Conservation (phyloP, 1,140 invertebrate genomes). For the Vollenhovia emeryi region DNA sequence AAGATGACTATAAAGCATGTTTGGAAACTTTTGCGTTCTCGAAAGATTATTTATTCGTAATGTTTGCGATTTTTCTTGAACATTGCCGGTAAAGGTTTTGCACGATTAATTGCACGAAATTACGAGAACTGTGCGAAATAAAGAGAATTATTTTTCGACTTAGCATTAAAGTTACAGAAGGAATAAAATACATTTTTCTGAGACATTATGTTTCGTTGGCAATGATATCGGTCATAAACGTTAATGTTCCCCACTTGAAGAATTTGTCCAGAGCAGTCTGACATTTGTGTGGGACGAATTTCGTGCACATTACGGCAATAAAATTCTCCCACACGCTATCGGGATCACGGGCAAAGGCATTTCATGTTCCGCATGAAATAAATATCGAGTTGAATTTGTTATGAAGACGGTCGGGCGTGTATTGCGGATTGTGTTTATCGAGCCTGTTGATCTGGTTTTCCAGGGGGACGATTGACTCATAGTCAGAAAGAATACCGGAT, state of each 20-base stretch:
- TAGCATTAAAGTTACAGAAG: neutral
- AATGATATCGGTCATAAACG: neutral
- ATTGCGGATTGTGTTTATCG: slow-evolving; percentile 53
- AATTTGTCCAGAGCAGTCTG: neutral
- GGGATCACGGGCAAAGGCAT: slow-evolving; percentile 36
- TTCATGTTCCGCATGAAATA: slow-evolving; percentile 56
- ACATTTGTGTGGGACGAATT: slow-evolving; percentile 27
- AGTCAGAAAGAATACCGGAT: neutral
- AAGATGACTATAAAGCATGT: neutral
- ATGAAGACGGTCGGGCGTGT: slow-evolving; percentile 36
- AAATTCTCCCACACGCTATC: slow-evolving; percentile 40
- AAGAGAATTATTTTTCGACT: neutral
- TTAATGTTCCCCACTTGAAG: neutral
- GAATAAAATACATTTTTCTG: neutral
- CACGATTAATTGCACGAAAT: neutral
- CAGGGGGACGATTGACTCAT: slow-evolving; percentile 15
- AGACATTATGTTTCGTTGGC: neutral
- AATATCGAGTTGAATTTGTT: slow-evolving; percentile 60
- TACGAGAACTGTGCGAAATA: neutral
- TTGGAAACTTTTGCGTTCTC: neutral
- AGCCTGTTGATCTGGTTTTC: slow-evolving; percentile 47
- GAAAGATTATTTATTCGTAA: neutral
- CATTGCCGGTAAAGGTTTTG: neutral
- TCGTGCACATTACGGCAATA: slow-evolving; percentile 43
- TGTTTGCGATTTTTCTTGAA: neutral